Evolutionary conservation across 1,140 invertebrate genomes (phyloP).

Genomic region (Chionoecetes opilio): DNA sequence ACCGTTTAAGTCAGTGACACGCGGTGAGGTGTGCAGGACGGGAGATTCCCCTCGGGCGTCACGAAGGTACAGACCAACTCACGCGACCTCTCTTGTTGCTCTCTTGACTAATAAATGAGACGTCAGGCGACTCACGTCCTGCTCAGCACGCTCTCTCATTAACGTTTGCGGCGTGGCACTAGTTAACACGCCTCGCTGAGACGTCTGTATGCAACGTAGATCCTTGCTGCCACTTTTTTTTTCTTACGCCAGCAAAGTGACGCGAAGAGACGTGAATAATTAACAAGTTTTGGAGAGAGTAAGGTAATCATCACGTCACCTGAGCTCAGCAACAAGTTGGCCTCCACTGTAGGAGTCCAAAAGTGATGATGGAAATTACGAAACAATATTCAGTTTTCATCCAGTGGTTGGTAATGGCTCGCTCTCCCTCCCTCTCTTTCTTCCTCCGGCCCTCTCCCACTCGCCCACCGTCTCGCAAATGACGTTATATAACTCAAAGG

Average conservation of each 20-base stretch:
- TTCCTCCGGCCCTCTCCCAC: constrained; percentile 47
- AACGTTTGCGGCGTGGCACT: constrained; percentile 23
- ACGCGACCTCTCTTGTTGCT: constrained; percentile 59
- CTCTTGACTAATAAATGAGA: constrained; percentile 68
- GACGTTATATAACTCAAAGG: constrained; percentile 42
- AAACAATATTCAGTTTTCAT: background rate
- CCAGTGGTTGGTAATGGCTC: background rate
- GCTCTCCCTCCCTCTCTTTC: constrained; percentile 47
- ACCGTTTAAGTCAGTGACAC: constrained; percentile 44
- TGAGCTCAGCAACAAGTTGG: constrained; percentile 59
- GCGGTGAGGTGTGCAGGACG: constrained; percentile 42
- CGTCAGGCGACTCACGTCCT: constrained; percentile 43
- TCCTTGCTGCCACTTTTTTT: background rate
- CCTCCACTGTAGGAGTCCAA: background rate
- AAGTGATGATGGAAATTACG: background rate
- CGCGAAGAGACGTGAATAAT: constrained; percentile 45
- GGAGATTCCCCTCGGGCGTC: constrained; percentile 45
- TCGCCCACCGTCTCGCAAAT: constrained; percentile 40
- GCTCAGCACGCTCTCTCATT: constrained; percentile 58
- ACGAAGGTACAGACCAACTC: constrained; percentile 46
- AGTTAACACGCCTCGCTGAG: background rate
- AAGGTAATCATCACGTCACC: constrained; percentile 43
- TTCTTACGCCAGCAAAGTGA: constrained; percentile 31
- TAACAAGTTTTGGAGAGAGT: background rate
- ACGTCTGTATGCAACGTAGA: constrained; percentile 6